Evolutionary conservation across 2,113 vertebrate genomes (phyloP).

Genomic region (Prionailurus bengalensis): DNA sequence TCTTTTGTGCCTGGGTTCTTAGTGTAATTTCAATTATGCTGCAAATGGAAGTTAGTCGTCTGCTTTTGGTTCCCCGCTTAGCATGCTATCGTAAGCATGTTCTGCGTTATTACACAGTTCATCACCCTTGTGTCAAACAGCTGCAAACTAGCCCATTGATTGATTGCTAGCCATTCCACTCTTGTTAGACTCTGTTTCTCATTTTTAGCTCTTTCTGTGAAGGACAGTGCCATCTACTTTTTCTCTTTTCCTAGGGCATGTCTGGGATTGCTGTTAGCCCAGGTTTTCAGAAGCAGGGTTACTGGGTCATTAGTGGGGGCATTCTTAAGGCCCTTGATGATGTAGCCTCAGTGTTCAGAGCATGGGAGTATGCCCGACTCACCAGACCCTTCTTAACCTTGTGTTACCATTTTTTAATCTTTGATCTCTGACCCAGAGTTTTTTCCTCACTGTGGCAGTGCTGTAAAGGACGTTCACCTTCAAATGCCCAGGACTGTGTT

Average conservation of each 20-base stretch:
- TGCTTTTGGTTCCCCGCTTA: background rate
- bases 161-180: background rate
- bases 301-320: background rate
- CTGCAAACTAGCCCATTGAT: no score
- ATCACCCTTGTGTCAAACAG: background rate
- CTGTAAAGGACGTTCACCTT: background rate
- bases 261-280: background rate
- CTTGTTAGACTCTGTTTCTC: background rate
- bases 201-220: background rate
- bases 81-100: no score
- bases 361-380: background rate
- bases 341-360: background rate
- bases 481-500: background rate
- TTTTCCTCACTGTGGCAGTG: background rate
- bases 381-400: background rate
- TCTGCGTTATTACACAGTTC: background rate
- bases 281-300: background rate
- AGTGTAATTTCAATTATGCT: background rate
- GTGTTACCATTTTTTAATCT: background rate
- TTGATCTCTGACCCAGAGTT: background rate
- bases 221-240: background rate
- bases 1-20: background rate
- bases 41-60: background rate
- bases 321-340: background rate
- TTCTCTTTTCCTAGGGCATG: background rate